Percentiles rank a stretch among this genome's conserved stretches.
Evolutionary conservation across 2,113 vertebrate species (phyloP).

Genomic region (Saccopteryx bilineata): DNA sequence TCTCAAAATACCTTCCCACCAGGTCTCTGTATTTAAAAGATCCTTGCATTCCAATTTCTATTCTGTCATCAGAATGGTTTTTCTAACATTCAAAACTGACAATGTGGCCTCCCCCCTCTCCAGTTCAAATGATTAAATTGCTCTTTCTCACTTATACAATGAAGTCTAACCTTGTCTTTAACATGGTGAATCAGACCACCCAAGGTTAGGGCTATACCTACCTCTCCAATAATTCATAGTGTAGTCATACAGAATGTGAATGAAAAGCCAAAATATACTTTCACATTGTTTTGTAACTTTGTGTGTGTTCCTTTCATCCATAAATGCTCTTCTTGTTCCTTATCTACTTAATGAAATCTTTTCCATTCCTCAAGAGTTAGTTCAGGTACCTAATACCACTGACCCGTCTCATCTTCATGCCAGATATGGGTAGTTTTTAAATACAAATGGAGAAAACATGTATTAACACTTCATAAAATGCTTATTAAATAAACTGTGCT

Average conservation of each 20-base stretch:
- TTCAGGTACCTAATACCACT: background rate
- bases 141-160: background rate
- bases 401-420: background rate
- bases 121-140: background rate
- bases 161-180: background rate
- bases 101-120: background rate
- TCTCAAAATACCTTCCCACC: background rate
- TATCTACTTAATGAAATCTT: background rate
- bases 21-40: background rate
- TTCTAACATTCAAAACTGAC: background rate
- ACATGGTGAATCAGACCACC: background rate
- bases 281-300: background rate
- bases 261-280: background rate
- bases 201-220: background rate
- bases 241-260: background rate
- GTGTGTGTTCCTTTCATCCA: background rate
- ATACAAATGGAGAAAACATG: background rate
- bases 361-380: background rate
- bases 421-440: background rate
- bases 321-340: background rate
- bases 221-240: background rate
- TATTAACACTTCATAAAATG: too few relatives aligned
- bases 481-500: too few relatives aligned
- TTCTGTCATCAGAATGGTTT: background rate
- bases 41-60: background rate